Evolutionary conservation across 2,797 vertebrate genomes (phyloP), one percentile per base, ranked within the genome.

Genomic region (Acridotheres tristis): DNA sequence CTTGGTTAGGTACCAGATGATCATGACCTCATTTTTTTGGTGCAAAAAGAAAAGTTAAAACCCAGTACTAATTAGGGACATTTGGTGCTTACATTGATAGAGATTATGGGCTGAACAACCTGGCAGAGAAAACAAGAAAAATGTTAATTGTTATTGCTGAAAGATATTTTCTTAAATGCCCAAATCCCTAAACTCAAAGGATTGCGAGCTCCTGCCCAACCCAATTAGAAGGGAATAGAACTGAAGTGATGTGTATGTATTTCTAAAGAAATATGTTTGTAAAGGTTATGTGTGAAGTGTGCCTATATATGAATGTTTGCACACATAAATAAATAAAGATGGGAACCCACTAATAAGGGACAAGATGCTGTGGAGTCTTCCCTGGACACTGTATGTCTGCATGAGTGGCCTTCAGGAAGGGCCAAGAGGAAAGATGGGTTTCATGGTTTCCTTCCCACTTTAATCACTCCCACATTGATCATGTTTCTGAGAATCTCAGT

Each of bases 31-130:
- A 2, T 67, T 59, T 51, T 83, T 83, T 65, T 53, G 19, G 30
- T 76, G 40, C 34, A 79, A 92, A 73, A 84, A 48, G 11, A 74
- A 74, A 84, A 84, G 45, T 59, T 74, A 80, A 88, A 93, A 4
- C 32, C 34, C n/a, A 26, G 16, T 50, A 78, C 18, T 65, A 71
- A 75, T 32, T 45, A 69, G 53, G 47, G 74, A 86, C 32, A 67
- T 86, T 88, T 88, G 57, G 18, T 81, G 11, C 48, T 89, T 72
- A 57, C 20, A 13, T 19, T 74, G 12, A 47, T 83, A 55, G 74
- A 71, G 26, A 86, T 72, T 67, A 83, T 34, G 48, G 45, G 50
- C 76, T 69, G 53, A 92, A 74, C 71, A 67, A 55, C 30, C 32
- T 61, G 66, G 38, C 62, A 93, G 14, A 93, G 30, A 72, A 47